Conservation (phyloP, 2,888 invertebrate genomes). For the Pollenia labialis region DNA sequence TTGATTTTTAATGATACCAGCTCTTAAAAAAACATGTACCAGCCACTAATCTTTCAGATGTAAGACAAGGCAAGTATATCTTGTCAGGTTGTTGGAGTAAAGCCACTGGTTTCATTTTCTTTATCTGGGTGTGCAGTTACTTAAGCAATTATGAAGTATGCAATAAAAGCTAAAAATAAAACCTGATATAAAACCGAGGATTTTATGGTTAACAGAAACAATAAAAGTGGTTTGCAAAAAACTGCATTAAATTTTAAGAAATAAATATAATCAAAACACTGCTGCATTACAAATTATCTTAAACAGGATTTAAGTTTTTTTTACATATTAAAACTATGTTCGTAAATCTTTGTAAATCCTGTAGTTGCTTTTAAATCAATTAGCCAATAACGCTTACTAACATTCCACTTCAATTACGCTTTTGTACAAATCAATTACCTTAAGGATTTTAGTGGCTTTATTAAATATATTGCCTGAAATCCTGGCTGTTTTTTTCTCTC, state of each 20-base stretch:
- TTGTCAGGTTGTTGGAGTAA: slow-evolving; percentile 39
- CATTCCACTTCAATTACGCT: slow-evolving; percentile 67
- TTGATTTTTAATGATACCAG: slow-evolving; percentile 70
- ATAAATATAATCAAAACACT: neutral
- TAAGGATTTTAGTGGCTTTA: slow-evolving; percentile 66
- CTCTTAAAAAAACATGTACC: slow-evolving; percentile 39
- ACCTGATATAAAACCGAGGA: slow-evolving; percentile 22
- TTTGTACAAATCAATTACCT: slow-evolving; percentile 69
- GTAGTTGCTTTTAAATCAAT: slow-evolving; percentile 35
- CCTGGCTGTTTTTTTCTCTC: slow-evolving; percentile 29
- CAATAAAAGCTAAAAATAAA: slow-evolving; percentile 57
- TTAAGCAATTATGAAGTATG: slow-evolving; percentile 68
- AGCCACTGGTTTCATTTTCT: neutral
- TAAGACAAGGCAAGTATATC: slow-evolving; percentile 49
- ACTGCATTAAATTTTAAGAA: neutral
- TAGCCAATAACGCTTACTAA: slow-evolving; percentile 64
- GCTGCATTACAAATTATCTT: slow-evolving; percentile 10
- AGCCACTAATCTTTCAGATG: slow-evolving; percentile 54
- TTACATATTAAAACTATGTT: slow-evolving; percentile 15
- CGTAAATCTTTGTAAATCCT: slow-evolving; percentile 44
- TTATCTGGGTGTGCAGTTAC: slow-evolving; percentile 54
- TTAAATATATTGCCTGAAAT: slow-evolving; percentile 66
- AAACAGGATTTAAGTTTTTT: neutral
- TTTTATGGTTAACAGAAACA: slow-evolving; percentile 46
- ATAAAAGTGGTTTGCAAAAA: slow-evolving; percentile 5